phyloP scores from a whole-genome alignment of 2,888 invertebrate genomes.

The Cyclophora punctaria region DNA sequence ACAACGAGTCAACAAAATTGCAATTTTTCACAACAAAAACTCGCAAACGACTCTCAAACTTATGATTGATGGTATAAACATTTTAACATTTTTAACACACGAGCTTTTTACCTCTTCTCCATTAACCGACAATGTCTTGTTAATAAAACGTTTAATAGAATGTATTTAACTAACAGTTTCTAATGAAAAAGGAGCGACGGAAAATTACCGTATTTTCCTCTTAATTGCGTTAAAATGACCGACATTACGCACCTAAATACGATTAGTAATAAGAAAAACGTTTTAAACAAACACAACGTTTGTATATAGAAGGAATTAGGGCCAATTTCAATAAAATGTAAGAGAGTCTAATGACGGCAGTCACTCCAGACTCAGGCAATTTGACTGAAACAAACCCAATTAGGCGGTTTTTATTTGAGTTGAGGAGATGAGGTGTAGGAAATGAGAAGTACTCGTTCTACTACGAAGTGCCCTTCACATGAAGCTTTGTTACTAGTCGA shows the following conservation, averaged over 20 bases:
- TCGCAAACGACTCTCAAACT: constrained; percentile 10
- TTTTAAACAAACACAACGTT: constrained; percentile 23
- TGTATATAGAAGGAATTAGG: constrained; percentile 21
- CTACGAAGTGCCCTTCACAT: too few relatives aligned
- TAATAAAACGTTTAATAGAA: constrained; percentile 7
- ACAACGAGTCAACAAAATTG: constrained; percentile 8
- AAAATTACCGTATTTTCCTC: constrained; percentile 8
- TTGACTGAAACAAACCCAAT: constrained; percentile 42
- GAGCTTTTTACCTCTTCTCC: constrained; percentile 3
- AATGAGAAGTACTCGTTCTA: constrained; percentile 6
- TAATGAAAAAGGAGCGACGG: constrained; percentile 8
- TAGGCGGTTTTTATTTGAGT: constrained; percentile 39
- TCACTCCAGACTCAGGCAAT: constrained; percentile 30
- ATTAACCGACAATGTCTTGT: constrained; percentile 9
- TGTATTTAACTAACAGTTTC: constrained; percentile 6
- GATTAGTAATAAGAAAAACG: constrained; percentile 21
- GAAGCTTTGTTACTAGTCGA: too few relatives aligned
- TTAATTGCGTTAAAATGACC: constrained; percentile 22
- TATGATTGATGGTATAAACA: constrained; percentile 13
- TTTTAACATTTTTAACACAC: neutral
- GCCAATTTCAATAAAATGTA: constrained; percentile 33
- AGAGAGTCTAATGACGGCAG: constrained; percentile 33
- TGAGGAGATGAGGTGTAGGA: constrained; percentile 24
- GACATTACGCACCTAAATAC: constrained; percentile 17
- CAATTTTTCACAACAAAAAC: constrained; percentile 10